Conservation (phyloP, 2,113 vertebrate genomes). For the Nibea coibor region DNA sequence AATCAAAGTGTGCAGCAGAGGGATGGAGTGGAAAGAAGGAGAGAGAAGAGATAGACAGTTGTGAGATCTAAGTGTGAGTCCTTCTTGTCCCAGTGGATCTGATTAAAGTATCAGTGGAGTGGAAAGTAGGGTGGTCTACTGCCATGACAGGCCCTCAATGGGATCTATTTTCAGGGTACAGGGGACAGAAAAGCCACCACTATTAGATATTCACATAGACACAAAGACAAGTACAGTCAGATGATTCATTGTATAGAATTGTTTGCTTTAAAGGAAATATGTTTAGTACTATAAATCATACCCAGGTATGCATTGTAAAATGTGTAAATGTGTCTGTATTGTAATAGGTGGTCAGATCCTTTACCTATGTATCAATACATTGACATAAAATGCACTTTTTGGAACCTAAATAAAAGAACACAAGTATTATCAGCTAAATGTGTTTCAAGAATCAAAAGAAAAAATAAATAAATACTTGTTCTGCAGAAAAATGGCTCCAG, state of each 20-base stretch:
- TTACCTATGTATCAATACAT: neutral
- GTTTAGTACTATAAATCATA: neutral
- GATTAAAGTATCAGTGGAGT: slow-evolving; percentile 75
- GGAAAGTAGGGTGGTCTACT: slow-evolving; percentile 70
- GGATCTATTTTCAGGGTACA: slow-evolving; percentile 65
- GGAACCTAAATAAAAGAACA: neutral
- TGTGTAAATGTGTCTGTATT: neutral
- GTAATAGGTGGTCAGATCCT: neutral
- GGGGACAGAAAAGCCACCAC: slow-evolving; percentile 42
- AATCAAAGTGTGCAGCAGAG: slow-evolving; percentile 34
- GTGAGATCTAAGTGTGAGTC: slow-evolving; percentile 52
- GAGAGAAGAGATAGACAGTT: slow-evolving; percentile 49
- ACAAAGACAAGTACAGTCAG: slow-evolving; percentile 19
- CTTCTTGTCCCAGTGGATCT: slow-evolving; percentile 70
- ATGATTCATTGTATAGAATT: neutral
- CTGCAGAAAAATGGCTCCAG: neutral
- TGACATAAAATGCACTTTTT: neutral
- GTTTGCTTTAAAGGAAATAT: neutral
- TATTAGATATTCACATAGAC: slow-evolving; percentile 12
- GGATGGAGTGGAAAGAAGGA: neutral
- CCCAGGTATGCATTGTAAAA: neutral
- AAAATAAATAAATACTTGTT: neutral
- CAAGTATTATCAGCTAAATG: neutral
- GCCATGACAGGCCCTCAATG: slow-evolving; percentile 58
- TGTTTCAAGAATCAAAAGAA: no score